These are phyloP conservation scores for Entomobrya multifasciata DNA, from an alignment of 2,888 invertebrate genomes.

Conservation along the genomic window DNA sequence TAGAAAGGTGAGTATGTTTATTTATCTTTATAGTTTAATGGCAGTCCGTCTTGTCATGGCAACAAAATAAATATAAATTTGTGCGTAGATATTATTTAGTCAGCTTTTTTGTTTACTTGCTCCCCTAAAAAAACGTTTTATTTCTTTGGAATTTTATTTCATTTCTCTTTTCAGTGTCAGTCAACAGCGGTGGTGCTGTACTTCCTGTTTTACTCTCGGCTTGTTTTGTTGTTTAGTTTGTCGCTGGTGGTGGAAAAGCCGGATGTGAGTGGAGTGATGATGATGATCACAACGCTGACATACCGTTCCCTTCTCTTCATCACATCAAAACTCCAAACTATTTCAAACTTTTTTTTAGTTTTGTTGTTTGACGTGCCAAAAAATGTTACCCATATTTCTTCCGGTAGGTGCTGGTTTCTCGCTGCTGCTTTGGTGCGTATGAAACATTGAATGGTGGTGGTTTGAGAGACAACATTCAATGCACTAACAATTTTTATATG, in stretches of 20 bases:
- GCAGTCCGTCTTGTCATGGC: background rate
- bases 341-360: background rate
- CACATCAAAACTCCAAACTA: background rate
- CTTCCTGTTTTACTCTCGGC: constrained; percentile 19
- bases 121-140: background rate
- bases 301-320: background rate
- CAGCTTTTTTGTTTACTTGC: background rate
- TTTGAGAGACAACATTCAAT: background rate
- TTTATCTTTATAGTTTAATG: background rate
- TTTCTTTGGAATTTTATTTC: background rate
- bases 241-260: constrained; percentile 13
- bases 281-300: constrained; percentile 1
- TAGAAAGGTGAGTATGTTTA: constrained; percentile 18
- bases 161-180: too few species aligned
- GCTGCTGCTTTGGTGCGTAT: constrained; percentile 20
- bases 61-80: background rate
- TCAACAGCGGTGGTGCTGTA: background rate
- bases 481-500: background rate
- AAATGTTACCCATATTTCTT: constrained; percentile 76
- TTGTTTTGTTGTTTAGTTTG: background rate
- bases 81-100: background rate
- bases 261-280: constrained; percentile 47
- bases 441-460: too few species aligned
- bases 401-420: background rate
- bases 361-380: constrained; percentile 71